A percentile compares a stretch with the other conserved stretches of the same genome.
Conservation (phyloP, 2,797 vertebrate genomes). For the Eulemur mongoz region DNA sequence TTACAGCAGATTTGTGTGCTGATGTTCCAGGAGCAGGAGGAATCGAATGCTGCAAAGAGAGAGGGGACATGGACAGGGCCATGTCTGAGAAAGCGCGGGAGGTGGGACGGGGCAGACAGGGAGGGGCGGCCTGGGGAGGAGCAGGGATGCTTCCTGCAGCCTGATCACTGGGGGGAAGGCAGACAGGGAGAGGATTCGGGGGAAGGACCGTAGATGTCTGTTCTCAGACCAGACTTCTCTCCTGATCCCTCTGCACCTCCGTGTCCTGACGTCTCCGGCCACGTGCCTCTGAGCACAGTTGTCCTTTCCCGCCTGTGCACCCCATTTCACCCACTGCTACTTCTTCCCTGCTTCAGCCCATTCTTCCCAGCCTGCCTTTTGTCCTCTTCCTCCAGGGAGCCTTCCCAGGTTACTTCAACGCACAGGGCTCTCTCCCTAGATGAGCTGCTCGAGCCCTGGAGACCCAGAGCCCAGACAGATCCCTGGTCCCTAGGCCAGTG, state of each 20-base stretch:
- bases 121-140: not conserved
- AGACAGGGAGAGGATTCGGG: not conserved
- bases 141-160: not conserved
- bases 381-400: not conserved
- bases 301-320: not conserved
- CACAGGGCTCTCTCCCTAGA: not conserved
- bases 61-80: accelerated
- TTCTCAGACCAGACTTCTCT: not conserved
- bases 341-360: not conserved
- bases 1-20: not conserved
- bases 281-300: not conserved
- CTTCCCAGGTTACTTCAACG: not conserved
- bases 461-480: not conserved
- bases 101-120: too few relatives aligned
- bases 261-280: not conserved
- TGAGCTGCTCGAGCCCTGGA: not conserved
- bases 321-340: not conserved
- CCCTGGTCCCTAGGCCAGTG: not conserved
- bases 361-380: not conserved
- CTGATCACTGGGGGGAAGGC: too few relatives aligned
- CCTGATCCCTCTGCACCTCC: not conserved
- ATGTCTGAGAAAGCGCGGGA: accelerated
- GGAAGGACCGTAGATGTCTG: not conserved
- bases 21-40: not conserved
- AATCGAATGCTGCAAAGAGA: not conserved